Conservation (phyloP, 37 sponge, comb jelly and placozoan genomes). For the Geodia barretti region DNA sequence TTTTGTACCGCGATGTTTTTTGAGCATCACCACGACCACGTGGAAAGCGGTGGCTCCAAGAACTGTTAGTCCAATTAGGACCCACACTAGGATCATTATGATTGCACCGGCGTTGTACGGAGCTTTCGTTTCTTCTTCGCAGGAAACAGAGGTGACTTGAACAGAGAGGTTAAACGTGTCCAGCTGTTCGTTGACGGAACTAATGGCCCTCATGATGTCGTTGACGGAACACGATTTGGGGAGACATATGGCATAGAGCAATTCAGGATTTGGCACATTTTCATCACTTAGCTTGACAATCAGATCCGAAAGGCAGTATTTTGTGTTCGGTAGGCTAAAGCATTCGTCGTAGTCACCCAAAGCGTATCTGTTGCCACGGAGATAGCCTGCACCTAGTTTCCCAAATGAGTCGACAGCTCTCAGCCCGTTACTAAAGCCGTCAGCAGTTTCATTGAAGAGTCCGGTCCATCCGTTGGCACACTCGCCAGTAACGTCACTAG, state of each 20-base stretch:
- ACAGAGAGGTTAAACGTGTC: not conserved
- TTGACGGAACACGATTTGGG: slow-evolving; percentile 21
- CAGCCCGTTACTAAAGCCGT: not conserved
- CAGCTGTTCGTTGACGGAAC: not conserved
- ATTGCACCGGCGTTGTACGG: slow-evolving; percentile 47
- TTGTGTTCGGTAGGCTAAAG: slow-evolving; percentile 13
- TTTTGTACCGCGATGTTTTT: too few relatives aligned
- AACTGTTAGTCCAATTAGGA: slow-evolving; percentile 24
- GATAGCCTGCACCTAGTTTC: slow-evolving; percentile 27
- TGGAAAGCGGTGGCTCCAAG: slow-evolving; percentile 12
- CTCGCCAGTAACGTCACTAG: not conserved
- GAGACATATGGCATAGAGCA: slow-evolving; percentile 25
- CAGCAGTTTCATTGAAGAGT: not conserved
- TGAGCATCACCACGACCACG: not conserved
- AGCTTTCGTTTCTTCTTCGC: not conserved
- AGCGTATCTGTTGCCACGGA: slow-evolving; percentile 40
- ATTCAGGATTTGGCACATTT: not conserved
- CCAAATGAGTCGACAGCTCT: not conserved
- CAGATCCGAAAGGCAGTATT: slow-evolving; percentile 27
- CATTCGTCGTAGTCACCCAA: slow-evolving; percentile 76
- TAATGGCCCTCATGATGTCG: slow-evolving; percentile 8
- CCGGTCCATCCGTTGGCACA: not conserved
- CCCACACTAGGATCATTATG: slow-evolving; percentile 54
- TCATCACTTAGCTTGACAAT: not conserved
- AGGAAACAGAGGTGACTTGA: not conserved